Conservation (phyloP, 2,888 invertebrate species). For the Incurvaria masculella region DNA sequence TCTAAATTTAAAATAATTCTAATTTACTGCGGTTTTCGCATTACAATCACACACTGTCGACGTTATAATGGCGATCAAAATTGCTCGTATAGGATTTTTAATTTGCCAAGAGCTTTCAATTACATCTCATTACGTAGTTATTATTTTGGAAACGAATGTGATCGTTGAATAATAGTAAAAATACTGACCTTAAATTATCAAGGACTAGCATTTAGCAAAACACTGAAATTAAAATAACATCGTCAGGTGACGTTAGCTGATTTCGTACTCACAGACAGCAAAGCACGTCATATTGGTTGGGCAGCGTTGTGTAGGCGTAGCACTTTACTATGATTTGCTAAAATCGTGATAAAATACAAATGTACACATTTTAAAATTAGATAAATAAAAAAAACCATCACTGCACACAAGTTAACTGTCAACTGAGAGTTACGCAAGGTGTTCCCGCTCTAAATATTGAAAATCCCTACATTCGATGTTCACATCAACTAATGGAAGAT, state of each 20-base stretch:
- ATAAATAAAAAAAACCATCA: background rate
- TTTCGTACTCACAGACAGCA: conserved; percentile 1
- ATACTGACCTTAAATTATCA: too few species aligned
- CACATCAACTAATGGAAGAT: too few species aligned
- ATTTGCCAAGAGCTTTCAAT: too few species aligned
- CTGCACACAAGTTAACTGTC: background rate
- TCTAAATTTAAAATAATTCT: conserved; percentile 20
- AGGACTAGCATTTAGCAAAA: background rate
- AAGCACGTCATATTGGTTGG: background rate
- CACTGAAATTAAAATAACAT: conserved; percentile 8
- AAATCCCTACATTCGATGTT: background rate
- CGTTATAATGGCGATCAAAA: background rate
- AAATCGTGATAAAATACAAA: background rate
- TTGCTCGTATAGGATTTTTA: too few species aligned
- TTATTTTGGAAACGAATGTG: too few species aligned
- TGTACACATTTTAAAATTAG: background rate
- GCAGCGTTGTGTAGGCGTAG: background rate
- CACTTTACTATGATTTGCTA: background rate
- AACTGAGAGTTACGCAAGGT: background rate
- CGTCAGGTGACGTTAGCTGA: conserved; percentile 26
- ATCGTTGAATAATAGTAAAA: too few species aligned
- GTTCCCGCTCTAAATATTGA: background rate
- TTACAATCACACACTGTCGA: background rate
- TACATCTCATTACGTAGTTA: too few species aligned
- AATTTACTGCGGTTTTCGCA: background rate